Percentiles rank a stretch among this genome's conserved stretches.
Conservation (phyloP, 35 echinoderm and acorn worm species). For the Holothuria glaberrima region DNA sequence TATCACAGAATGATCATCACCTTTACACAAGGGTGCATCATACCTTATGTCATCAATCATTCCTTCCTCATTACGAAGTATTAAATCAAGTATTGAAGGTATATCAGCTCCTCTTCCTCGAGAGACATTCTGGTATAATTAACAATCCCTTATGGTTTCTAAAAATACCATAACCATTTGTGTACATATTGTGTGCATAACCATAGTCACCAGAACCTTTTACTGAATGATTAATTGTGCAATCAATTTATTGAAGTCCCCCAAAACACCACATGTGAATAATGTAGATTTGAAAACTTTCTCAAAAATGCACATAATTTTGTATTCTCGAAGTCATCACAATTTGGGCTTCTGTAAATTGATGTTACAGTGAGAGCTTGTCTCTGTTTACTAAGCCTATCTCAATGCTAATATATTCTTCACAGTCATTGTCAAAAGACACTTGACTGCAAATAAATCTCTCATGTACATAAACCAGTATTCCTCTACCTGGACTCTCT, state of each 20-base stretch:
- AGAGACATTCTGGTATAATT: conserved; percentile 25
- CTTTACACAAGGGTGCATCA: conserved; percentile 35
- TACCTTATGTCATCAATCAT: conserved; percentile 20
- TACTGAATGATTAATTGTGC: too few relatives aligned
- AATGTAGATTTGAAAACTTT: too few relatives aligned
- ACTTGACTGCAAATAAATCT: not conserved
- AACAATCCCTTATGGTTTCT: conserved; percentile 9
- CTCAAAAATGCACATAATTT: too few relatives aligned
- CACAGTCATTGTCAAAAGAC: not conserved
- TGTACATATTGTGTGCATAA: too few relatives aligned
- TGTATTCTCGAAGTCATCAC: too few relatives aligned
- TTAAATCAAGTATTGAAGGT: conserved; percentile 10
- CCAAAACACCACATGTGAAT: too few relatives aligned
- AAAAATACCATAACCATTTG: too few relatives aligned
- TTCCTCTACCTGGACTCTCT: conserved; percentile 16
- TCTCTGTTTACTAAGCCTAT: too few relatives aligned
- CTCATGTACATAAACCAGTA: not conserved
- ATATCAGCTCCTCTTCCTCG: conserved; percentile 18
- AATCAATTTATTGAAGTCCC: too few relatives aligned
- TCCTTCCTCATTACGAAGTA: conserved; percentile 6
- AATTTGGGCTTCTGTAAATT: too few relatives aligned
- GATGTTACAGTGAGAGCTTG: too few relatives aligned
- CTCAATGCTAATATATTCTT: conserved; percentile 19
- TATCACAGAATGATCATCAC: conserved; percentile 39
- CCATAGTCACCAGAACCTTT: not conserved